Percentiles rank a stretch among this genome's conserved stretches.
Conservation (phyloP, 2,888 invertebrate species). For the Agonopterix heracliana region DNA sequence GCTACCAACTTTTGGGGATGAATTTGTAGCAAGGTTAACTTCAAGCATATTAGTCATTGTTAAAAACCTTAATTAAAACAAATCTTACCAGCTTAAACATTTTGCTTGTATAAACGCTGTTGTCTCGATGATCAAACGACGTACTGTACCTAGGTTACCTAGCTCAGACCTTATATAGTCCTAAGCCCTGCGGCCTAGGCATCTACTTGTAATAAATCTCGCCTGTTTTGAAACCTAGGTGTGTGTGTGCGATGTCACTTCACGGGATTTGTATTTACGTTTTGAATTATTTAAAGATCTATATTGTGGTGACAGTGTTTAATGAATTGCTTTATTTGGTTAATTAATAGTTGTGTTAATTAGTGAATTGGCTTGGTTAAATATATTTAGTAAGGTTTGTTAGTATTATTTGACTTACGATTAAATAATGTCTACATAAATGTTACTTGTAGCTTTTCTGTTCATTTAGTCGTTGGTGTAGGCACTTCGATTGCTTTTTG, state of each 20-base stretch:
- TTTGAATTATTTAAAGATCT: not conserved
- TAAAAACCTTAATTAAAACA: not conserved
- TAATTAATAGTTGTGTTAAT: too few species aligned
- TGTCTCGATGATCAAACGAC: not conserved
- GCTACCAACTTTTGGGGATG: too few species aligned
- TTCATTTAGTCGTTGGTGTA: too few species aligned
- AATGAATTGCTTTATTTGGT: too few species aligned
- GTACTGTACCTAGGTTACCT: constrained; percentile 34
- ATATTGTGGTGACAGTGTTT: not conserved
- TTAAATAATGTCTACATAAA: too few species aligned
- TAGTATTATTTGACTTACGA: too few species aligned
- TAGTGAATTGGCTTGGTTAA: too few species aligned
- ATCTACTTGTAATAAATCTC: constrained; percentile 51
- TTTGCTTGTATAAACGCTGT: not conserved
- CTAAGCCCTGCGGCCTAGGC: constrained; percentile 41
- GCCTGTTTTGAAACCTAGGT: constrained; percentile 41
- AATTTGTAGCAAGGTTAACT: too few species aligned
- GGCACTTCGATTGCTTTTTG: too few species aligned
- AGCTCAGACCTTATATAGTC: constrained; percentile 61
- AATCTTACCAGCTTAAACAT: constrained; percentile 17
- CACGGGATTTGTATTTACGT: too few species aligned
- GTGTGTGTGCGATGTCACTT: constrained; percentile 27
- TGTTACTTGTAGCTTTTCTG: too few species aligned
- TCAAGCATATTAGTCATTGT: not conserved
- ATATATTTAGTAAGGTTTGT: too few species aligned